Evolutionary conservation across 2,888 invertebrate species (phyloP).

Genomic region (Priocnemis perturbator): DNA sequence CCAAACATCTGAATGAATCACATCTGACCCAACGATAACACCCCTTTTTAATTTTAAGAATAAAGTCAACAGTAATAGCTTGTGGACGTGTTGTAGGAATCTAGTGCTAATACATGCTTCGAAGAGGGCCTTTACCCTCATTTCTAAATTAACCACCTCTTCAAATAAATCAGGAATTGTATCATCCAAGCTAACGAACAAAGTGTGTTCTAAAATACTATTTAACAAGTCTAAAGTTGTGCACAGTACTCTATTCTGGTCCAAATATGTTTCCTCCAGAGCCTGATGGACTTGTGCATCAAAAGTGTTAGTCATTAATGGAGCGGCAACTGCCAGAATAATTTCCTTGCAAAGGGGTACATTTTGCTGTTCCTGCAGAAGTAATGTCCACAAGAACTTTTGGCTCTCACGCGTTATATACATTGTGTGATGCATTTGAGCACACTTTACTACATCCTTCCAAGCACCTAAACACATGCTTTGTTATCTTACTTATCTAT

Average conservation of each 20-base stretch:
- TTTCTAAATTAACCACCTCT: slow-evolving; percentile 63
- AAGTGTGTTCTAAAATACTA: slow-evolving; percentile 65
- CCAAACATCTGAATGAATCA: slow-evolving; percentile 53
- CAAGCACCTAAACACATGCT: slow-evolving; percentile 77
- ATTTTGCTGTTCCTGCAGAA: slow-evolving; percentile 62
- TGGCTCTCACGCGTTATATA: slow-evolving; percentile 84
- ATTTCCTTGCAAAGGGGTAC: slow-evolving; percentile 77
- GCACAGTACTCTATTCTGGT: slow-evolving; percentile 70
- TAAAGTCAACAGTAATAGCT: slow-evolving; percentile 76
- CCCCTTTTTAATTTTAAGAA: slow-evolving; percentile 69
- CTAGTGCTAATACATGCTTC: slow-evolving; percentile 70
- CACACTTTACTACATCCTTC: slow-evolving; percentile 81
- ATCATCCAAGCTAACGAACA: slow-evolving; percentile 63
- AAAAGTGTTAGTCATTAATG: slow-evolving; percentile 78
- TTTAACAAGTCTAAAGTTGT: slow-evolving; percentile 67
- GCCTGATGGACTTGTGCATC: slow-evolving; percentile 65
- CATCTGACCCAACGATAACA: slow-evolving; percentile 40
- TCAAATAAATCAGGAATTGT: slow-evolving; percentile 66
- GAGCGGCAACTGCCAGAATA: slow-evolving; percentile 78
- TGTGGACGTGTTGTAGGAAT: slow-evolving; percentile 76
- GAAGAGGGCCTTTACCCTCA: slow-evolving; percentile 66
- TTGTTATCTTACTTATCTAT: slow-evolving; percentile 9
- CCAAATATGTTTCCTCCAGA: slow-evolving; percentile 75
- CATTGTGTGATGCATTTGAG: slow-evolving; percentile 82
- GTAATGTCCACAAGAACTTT: slow-evolving; percentile 77